phyloP scores from a whole-genome alignment of 2,888 invertebrate species.

The Gasteruption jaculator region DNA sequence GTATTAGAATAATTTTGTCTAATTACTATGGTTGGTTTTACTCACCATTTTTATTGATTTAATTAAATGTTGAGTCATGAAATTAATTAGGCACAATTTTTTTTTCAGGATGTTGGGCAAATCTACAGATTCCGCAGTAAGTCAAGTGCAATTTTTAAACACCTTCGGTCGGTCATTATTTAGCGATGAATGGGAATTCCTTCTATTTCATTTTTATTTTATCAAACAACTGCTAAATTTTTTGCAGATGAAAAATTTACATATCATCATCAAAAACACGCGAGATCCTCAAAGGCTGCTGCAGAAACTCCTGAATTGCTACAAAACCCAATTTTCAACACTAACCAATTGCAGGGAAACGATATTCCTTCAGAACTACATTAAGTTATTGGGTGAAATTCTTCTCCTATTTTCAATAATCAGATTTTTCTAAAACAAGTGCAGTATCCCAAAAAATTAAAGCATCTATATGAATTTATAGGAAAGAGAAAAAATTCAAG shows the following conservation, averaged over 20 bases:
- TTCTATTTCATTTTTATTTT: slow-evolving; percentile 19
- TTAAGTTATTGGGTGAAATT: slow-evolving; percentile 43
- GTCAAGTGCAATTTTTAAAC: slow-evolving; percentile 36
- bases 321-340: slow-evolving; percentile 42
- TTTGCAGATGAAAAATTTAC: slow-evolving; percentile 43
- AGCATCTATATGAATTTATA: too few relatives aligned
- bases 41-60: neutral
- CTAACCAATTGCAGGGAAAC: slow-evolving; percentile 45
- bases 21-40: neutral
- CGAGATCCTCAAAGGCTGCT: slow-evolving; percentile 38
- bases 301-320: slow-evolving; percentile 41
- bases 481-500: too few relatives aligned
- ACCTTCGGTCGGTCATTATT: slow-evolving; percentile 2
- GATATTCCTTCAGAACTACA: slow-evolving; percentile 42
- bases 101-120: slow-evolving; percentile 63
- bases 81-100: slow-evolving; percentile 12
- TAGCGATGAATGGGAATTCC: neutral
- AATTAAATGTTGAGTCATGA: slow-evolving; percentile 2
- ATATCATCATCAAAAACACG: slow-evolving; percentile 43
- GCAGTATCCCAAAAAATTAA: too few relatives aligned
- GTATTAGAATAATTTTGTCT: neutral
- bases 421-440: slow-evolving; percentile 1
- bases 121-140: slow-evolving; percentile 65
- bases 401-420: slow-evolving; percentile 4
- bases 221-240: slow-evolving; percentile 33